Evolutionary conservation across 37 sponge, comb jelly and placozoan genomes (phyloP).

Genomic region (Theonella swinhoei): DNA sequence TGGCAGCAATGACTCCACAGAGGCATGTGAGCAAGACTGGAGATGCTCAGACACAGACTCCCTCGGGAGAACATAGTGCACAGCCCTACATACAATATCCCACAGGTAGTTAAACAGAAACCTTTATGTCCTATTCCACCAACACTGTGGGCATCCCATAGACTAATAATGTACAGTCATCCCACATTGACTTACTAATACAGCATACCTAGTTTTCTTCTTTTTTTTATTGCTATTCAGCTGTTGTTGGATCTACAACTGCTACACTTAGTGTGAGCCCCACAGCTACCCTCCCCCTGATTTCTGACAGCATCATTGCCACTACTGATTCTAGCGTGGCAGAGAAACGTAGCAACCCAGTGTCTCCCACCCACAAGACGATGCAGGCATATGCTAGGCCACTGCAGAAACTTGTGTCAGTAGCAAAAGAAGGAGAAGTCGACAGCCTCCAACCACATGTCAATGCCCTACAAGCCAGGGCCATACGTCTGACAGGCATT

Average conservation of each 20-base stretch:
- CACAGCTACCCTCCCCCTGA: neutral
- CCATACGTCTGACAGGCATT: conserved; percentile 27
- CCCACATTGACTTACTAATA: too few species aligned
- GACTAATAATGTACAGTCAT: too few species aligned
- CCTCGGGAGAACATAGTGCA: neutral
- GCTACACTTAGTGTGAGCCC: neutral
- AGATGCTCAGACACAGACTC: neutral
- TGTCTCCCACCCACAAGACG: neutral
- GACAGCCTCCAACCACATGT: conserved; percentile 17
- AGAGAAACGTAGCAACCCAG: neutral
- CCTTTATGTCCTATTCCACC: too few species aligned
- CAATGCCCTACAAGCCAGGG: conserved; percentile 22
- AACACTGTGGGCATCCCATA: too few species aligned
- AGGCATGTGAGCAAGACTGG: neutral
- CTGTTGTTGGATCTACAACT: neutral
- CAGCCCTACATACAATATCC: neutral
- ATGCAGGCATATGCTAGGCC: conserved; percentile 45
- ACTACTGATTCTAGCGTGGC: neutral
- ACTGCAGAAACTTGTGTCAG: conserved; percentile 49
- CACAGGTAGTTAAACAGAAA: too few species aligned
- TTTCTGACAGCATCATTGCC: neutral
- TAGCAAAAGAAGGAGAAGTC: conserved; percentile 56
- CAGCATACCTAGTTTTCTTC: too few species aligned
- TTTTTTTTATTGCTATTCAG: too few species aligned
- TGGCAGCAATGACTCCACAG: too few species aligned